Conservation (phyloP, 35 echinoderm and acorn worm genomes). For the Stichopus chloronotus region DNA sequence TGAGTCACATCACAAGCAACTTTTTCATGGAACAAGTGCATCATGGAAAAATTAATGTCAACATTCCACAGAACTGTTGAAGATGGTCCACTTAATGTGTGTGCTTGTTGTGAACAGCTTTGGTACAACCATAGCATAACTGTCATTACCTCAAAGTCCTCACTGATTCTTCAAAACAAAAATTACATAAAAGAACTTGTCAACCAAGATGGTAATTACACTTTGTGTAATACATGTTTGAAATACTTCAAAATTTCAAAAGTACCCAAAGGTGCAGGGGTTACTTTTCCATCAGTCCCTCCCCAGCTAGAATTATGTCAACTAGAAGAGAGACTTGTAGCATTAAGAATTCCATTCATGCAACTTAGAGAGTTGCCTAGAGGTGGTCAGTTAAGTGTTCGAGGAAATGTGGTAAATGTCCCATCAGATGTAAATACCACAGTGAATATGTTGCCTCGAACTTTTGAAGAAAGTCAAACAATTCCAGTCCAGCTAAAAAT, state of each 20-base stretch:
- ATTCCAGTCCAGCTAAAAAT: slow-evolving; percentile 34
- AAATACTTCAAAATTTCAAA: background rate
- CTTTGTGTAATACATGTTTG: background rate
- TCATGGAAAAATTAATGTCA: slow-evolving; percentile 2
- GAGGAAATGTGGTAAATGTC: slow-evolving; percentile 43
- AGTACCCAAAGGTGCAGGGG: background rate
- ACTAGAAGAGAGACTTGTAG: slow-evolving; percentile 1
- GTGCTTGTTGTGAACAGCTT: slow-evolving; percentile 8
- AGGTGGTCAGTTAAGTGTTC: slow-evolving; percentile 9
- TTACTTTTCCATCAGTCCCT: background rate
- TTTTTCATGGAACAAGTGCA: background rate
- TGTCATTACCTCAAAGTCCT: background rate
- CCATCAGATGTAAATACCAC: slow-evolving; percentile 26
- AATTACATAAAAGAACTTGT: background rate
- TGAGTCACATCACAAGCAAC: background rate
- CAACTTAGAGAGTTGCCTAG: slow-evolving; percentile 27
- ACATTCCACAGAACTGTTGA: slow-evolving; percentile 19
- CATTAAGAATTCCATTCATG: slow-evolving; percentile 21
- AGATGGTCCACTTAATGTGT: slow-evolving; percentile 29
- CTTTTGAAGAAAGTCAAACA: background rate
- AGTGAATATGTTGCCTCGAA: background rate
- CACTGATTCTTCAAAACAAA: background rate
- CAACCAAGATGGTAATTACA: background rate
- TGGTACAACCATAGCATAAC: slow-evolving; percentile 35
- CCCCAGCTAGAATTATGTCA: background rate